Evolutionary conservation across 2,797 vertebrate species (phyloP).

Genomic region (Sebastes wilsoni): DNA sequence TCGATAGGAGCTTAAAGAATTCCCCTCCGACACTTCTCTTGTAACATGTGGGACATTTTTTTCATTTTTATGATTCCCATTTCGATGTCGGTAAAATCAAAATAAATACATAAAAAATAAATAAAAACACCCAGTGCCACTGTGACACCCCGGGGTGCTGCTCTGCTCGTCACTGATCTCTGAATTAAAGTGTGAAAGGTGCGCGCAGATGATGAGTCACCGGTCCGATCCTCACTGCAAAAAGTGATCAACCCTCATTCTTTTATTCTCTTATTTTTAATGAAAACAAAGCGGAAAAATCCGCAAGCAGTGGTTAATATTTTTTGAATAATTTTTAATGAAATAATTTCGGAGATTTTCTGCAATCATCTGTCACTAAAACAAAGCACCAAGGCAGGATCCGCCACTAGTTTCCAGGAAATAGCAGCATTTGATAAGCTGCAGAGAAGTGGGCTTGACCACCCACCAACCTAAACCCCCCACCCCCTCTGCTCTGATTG

Average conservation of each 20-base stretch:
- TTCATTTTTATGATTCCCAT: constrained; percentile 11
- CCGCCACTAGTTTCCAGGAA: neutral
- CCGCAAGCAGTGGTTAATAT: fast-evolving
- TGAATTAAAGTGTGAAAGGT: constrained; percentile 35
- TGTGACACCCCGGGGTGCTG: constrained; percentile 3
- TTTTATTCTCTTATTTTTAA: neutral
- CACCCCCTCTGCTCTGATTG: fast-evolving
- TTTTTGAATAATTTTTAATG: neutral
- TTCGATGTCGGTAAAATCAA: constrained; percentile 33
- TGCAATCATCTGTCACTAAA: neutral
- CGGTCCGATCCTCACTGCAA: constrained; percentile 12
- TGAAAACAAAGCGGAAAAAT: neutral
- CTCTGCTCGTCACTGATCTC: neutral
- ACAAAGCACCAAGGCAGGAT: neutral
- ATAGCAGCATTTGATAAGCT: neutral
- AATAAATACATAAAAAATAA: neutral
- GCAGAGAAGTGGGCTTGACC: too few relatives aligned
- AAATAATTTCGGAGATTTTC: neutral
- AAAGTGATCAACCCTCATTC: neutral
- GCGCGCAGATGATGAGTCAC: constrained; percentile 38
- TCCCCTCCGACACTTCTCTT: constrained; percentile 59
- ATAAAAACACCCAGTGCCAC: neutral
- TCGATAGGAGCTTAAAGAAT: constrained; percentile 31
- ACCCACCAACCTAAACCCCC: neutral
- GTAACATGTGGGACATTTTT: constrained; percentile 26